Conservation (phyloP, 1,140 invertebrate genomes). For the Vanessa atalanta region DNA sequence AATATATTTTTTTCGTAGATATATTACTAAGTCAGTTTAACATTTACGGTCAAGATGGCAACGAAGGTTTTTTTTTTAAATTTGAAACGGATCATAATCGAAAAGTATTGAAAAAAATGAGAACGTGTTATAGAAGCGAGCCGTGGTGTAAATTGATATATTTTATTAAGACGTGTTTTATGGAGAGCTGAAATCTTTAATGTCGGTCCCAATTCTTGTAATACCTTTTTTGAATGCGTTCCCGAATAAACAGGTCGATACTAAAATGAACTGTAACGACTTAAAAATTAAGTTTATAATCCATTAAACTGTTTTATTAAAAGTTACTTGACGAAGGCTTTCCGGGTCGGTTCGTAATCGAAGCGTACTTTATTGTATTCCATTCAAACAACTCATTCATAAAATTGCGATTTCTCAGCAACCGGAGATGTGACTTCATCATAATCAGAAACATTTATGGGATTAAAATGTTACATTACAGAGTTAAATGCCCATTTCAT, state of each 20-base stretch:
- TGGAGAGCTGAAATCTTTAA: conserved; percentile 57
- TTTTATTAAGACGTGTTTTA: conserved; percentile 64
- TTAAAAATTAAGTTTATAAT: conserved; percentile 11
- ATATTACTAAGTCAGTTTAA: too few relatives aligned
- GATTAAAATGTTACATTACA: neutral
- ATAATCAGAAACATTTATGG: conserved; percentile 2
- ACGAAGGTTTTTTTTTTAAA: neutral
- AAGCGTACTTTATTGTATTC: conserved; percentile 68
- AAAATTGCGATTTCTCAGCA: conserved; percentile 67
- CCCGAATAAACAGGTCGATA: conserved; percentile 37
- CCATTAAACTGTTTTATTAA: conserved; percentile 6
- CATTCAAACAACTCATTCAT: conserved; percentile 78
- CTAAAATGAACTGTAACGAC: conserved; percentile 4
- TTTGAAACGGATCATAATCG: neutral
- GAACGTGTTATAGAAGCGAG: conserved; percentile 36
- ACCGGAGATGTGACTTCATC: conserved; percentile 43
- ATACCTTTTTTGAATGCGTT: conserved; percentile 50
- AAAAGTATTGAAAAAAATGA: conserved; percentile 21
- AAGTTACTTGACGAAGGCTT: conserved; percentile 39
- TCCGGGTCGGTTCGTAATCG: conserved; percentile 51
- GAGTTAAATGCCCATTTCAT: neutral
- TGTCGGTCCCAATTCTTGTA: conserved; percentile 44
- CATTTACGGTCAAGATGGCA: too few relatives aligned
- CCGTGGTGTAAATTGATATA: conserved; percentile 51
- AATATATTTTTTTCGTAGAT: too few relatives aligned